A percentile compares a stretch with the other conserved stretches of the same genome.
These are phyloP conservation scores for Melitaea athalia DNA, from an alignment of 2,888 invertebrate species.

Conservation along the genomic window DNA sequence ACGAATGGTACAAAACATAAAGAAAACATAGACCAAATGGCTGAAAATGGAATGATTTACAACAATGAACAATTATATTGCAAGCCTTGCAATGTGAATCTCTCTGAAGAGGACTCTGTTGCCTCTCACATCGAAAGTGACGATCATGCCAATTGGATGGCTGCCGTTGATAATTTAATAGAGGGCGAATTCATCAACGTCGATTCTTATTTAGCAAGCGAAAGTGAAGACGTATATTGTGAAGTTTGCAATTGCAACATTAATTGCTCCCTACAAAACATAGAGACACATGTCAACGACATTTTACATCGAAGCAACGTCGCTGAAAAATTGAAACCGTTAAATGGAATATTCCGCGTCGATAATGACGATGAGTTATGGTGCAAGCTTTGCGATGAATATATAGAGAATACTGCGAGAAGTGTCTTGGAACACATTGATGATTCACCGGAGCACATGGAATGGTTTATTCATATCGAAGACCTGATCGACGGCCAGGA, in stretches of 20 bases:
- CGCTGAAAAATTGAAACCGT: slow-evolving; percentile 56
- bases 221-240: slow-evolving; percentile 57
- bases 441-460: slow-evolving; percentile 55
- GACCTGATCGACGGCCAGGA: slow-evolving; percentile 54
- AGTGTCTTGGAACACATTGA: slow-evolving; percentile 56
- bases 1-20: slow-evolving; percentile 63
- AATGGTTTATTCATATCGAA: slow-evolving; percentile 62
- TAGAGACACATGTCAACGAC: slow-evolving; percentile 61
- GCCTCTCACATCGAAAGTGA: slow-evolving; percentile 56
- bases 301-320: slow-evolving; percentile 56
- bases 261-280: slow-evolving; percentile 50
- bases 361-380: slow-evolving; percentile 54
- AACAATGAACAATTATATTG: slow-evolving; percentile 54
- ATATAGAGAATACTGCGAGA: slow-evolving; percentile 57
- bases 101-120: slow-evolving; percentile 57
- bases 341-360: slow-evolving; percentile 60
- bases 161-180: slow-evolving; percentile 58
- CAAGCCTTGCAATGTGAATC: slow-evolving; percentile 55
- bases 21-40: slow-evolving; percentile 60
- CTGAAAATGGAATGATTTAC: slow-evolving; percentile 58
- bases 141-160: slow-evolving; percentile 62
- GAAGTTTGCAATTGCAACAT: slow-evolving; percentile 56
- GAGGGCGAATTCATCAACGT: slow-evolving; percentile 63
- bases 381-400: slow-evolving; percentile 60
- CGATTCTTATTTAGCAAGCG: slow-evolving; percentile 55